Conservation (phyloP, 2,888 invertebrate genomes). For the Loripinus fragilis region DNA sequence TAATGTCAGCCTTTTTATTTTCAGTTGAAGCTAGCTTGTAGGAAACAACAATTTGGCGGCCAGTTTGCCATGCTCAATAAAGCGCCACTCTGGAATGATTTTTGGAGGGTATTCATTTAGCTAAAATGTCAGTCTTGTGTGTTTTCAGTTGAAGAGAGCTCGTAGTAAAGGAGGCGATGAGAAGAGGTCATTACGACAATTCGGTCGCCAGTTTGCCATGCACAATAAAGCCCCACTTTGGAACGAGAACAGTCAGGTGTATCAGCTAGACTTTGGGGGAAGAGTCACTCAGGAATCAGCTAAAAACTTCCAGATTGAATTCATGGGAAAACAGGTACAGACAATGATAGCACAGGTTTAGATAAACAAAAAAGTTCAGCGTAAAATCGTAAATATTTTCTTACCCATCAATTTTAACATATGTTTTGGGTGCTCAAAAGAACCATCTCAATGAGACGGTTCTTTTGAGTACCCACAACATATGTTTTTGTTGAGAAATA, state of each 20-base stretch:
- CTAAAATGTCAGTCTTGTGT: not conserved
- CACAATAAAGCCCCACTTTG: conserved; percentile 99
- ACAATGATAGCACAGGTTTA: no score
- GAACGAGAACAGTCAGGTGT: conserved; percentile 99
- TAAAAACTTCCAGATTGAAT: conserved; percentile 99
- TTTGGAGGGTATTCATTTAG: no score
- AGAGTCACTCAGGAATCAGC: conserved; percentile 99
- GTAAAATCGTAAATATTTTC: no score
- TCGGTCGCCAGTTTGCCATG: conserved; percentile 91
- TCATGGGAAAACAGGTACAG: conserved; percentile 95
- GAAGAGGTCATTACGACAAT: conserved; percentile 29
- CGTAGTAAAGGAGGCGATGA: conserved; percentile 56
- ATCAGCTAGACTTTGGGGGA: conserved; percentile 99
- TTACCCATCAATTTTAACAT: no score
- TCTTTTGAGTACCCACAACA: no score
- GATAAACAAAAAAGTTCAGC: no score
- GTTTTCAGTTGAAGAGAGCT: conserved; percentile 58
- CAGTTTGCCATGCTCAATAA: conserved; percentile 99
- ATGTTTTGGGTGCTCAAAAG: no score
- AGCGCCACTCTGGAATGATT: conserved; percentile 99
- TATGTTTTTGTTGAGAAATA: no score
- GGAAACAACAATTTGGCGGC: conserved; percentile 31
- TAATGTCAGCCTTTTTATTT: no score
- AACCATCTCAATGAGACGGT: no score
- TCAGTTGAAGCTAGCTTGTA: conserved; percentile 58